Evolutionary conservation across 2,888 invertebrate genomes (phyloP).

Genomic region (Chrysina gloriosa): DNA sequence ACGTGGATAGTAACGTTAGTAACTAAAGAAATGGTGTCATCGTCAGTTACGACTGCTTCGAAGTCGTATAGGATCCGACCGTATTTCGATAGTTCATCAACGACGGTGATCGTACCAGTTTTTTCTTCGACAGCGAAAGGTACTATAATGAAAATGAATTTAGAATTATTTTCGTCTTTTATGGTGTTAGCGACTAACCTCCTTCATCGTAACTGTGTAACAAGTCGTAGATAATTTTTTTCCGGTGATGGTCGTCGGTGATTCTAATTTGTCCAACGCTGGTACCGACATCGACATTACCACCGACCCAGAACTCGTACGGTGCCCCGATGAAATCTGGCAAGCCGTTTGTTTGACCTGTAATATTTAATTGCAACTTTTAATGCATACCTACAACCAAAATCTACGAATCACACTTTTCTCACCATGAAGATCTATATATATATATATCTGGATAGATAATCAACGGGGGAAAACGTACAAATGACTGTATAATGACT

Average conservation of each 20-base stretch:
- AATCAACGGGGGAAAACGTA: no score
- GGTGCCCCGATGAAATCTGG: constrained; percentile 88
- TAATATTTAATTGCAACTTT: constrained; percentile 38
- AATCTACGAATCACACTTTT: no score
- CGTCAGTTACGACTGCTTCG: constrained; percentile 81
- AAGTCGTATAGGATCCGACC: constrained; percentile 79
- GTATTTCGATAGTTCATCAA: constrained; percentile 78
- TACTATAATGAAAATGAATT: constrained; percentile 69
- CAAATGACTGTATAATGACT: no score
- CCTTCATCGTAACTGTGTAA: constrained; percentile 87
- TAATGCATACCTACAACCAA: no score
- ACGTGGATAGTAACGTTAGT: constrained; percentile 89
- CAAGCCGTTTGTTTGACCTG: constrained; percentile 68
- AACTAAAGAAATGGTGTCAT: constrained; percentile 74
- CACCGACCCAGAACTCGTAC: constrained; percentile 91
- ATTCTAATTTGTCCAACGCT: constrained; percentile 88
- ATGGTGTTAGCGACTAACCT: constrained; percentile 66
- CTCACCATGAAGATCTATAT: no score
- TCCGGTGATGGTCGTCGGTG: constrained; percentile 76
- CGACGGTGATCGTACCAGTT: constrained; percentile 88
- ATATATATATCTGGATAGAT: no score
- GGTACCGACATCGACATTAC: constrained; percentile 85
- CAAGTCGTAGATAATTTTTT: constrained; percentile 79
- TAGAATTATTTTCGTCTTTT: neutral
- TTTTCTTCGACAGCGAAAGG: constrained; percentile 92